phyloP scores from a whole-genome alignment of 2,888 invertebrate genomes.

The Microctonus hyperodae region DNA sequence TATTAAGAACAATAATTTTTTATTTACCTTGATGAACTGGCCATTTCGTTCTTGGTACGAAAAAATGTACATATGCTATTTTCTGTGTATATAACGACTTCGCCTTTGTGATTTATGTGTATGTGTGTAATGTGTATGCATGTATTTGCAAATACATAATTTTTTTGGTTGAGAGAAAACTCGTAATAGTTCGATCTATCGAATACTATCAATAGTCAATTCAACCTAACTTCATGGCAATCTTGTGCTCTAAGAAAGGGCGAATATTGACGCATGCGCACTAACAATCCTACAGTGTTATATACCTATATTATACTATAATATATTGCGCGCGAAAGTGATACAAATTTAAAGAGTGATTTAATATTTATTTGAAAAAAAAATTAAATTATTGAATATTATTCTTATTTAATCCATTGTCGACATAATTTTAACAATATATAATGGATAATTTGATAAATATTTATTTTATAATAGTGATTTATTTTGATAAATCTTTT shows the following conservation, averaged over 20 bases:
- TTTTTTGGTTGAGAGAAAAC: not conserved
- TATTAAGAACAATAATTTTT: not conserved
- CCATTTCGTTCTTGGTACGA: constrained; percentile 17
- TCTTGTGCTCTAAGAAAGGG: too few relatives aligned
- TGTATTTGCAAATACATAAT: not conserved
- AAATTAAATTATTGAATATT: too few relatives aligned
- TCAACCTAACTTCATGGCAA: not conserved
- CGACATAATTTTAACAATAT: too few relatives aligned
- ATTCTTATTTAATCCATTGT: too few relatives aligned
- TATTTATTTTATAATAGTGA: too few relatives aligned
- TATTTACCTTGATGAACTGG: constrained; percentile 26
- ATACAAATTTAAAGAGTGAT: not conserved
- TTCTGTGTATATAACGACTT: not conserved
- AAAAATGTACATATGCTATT: not conserved
- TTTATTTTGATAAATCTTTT: too few relatives aligned
- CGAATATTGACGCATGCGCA: too few relatives aligned
- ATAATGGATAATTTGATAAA: too few relatives aligned
- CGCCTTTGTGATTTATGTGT: not conserved
- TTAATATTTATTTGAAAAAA: too few relatives aligned
- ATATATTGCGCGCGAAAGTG: not conserved
- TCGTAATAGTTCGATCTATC: not conserved
- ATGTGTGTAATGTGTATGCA: not conserved
- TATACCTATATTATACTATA: too few relatives aligned
- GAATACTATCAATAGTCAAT: not conserved
- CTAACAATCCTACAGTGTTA: too few relatives aligned